A percentile compares a stretch with the other conserved stretches of the same genome.
These are phyloP conservation scores for Crossoptilon crossoptilon DNA, from an alignment of 2,797 vertebrate genomes.

Conservation along the genomic window DNA sequence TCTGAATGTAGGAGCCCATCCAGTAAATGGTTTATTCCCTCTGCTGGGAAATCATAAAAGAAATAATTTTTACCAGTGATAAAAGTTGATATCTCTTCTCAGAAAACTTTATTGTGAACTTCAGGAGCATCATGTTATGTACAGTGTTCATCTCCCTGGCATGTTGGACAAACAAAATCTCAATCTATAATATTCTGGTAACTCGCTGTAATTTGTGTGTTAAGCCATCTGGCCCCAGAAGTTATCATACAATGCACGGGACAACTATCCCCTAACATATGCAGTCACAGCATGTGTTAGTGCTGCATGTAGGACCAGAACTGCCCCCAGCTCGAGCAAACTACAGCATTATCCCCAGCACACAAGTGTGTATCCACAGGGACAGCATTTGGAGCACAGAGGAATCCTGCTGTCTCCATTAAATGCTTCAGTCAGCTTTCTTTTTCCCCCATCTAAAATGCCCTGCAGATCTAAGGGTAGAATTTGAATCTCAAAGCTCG, in stretches of 20 bases:
- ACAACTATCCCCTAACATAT: not conserved
- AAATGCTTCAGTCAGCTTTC: not conserved
- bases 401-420: slow-evolving; percentile 9
- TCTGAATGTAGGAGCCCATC: not conserved
- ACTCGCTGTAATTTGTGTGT: not conserved
- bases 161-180: not conserved
- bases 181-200: not conserved
- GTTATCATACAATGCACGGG: not conserved
- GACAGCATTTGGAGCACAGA: not conserved
- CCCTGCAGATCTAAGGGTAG: slow-evolving; percentile 40
- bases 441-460: slow-evolving; percentile 39
- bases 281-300: not conserved
- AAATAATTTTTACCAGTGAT: not conserved
- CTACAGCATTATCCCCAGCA: not conserved
- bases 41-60: not conserved
- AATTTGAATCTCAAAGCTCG: slow-evolving; percentile 57
- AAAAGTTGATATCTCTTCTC: not conserved
- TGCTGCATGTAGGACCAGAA: not conserved
- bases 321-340: not conserved
- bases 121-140: not conserved
- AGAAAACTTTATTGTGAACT: not conserved
- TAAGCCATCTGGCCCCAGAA: not conserved
- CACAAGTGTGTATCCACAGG: not conserved
- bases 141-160: not conserved
- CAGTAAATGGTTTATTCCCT: not conserved